Base-by-base conservation (phyloP, 1,140 invertebrate genomes). In the Antheraea mylitta region DNA sequence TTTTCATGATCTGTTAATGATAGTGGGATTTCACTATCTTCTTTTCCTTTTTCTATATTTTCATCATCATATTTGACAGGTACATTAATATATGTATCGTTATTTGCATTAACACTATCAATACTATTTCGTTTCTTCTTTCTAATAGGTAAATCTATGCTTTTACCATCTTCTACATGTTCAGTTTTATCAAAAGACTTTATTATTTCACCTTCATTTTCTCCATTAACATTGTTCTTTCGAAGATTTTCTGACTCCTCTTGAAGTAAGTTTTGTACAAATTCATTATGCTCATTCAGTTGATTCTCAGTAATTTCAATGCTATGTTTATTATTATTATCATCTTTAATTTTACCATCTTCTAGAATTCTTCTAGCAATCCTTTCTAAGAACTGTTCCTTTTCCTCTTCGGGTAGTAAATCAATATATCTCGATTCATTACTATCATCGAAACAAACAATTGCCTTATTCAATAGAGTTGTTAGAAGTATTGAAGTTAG, bases 341-440 rank as follows among this genome's bases (percentile, higher is more conserved):
- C 58, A 89, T 87, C 58, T 83, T 77, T 74, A 80, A 83, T 10
- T 81, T 86, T 63, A 87, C 77, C 45, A 72, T 81, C 64, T 86
- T 73, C 48, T 37, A 66, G 11, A 59, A 66, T 66, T 19, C 65
- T 66, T 66, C 42, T 65, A 53, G 64, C 64, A 19, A 65, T 65
- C 8, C 38, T 18, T 11, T 65, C 37, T 45, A 88, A 64, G 61
- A 89, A 87, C 7, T 80, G 75, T n/a, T 80, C 64, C 76, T 91
- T 89, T 38, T 86, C 85, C 18, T 80, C 69, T 63, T 83, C 86
- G 7, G 83, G 87, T 45, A 91, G 72, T 18, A 81, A 70, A 74
- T 88, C 82, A n/a, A 90, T 85, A 71, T 83, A 90, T 70, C 83
- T 86, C 8, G 72, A 68, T 45, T 86, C 79, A 58, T 80, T 73